Base-by-base conservation (phyloP, 2,797 vertebrate species). In the Malacoctenus gilli region DNA sequence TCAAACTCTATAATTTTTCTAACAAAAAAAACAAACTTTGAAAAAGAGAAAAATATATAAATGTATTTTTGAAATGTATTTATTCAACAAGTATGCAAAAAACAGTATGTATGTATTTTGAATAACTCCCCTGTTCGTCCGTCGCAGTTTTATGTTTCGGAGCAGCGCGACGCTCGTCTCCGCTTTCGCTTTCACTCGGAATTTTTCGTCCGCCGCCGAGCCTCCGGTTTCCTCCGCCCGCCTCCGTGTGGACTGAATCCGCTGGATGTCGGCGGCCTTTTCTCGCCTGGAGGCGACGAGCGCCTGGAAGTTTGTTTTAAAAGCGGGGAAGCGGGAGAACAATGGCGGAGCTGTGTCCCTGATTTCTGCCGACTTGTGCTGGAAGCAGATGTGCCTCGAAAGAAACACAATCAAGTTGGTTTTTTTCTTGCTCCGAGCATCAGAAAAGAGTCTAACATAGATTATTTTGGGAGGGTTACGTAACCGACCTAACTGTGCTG, bases 11-110 rank as follows among this genome's bases (percentile, higher is more conserved):
- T 57, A 47, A 52, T 63, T 80, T 77, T 86, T 84, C 49, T 77
- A 65, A 69, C 19, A 59, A 73, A 71, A 77, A 75, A 68, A 76
- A 59, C 32, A 52, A 61, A n/a, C n/a, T n/a, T n/a, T 37, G 15
- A 67, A 62, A 65, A 79, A 56, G 68, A 54, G 78, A 70, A 78
- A 73, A 75, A 28, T 28, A 28, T 42, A 83, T 72, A 66, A 72
- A 71, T 82, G 79, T 90, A 88, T 89, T 92, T 92, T 89, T 85
- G 18, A 55, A 78, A 78, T 79, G 43, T 72, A 91, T 92, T 91
- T 92, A 91, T 91, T 90, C 62, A 59, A 79, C 56, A 85, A 66
- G 66, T 67, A 65, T 28, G 25, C 69, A 78, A 49, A 38, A 30
- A 59, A 63, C 56, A n/a, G 51, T 79, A 79, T 79, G 67, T 73